Percentiles rank a stretch among this genome's conserved stretches.
phyloP scores from a whole-genome alignment of 2,797 vertebrate species.

The Molossus alvarezi region DNA sequence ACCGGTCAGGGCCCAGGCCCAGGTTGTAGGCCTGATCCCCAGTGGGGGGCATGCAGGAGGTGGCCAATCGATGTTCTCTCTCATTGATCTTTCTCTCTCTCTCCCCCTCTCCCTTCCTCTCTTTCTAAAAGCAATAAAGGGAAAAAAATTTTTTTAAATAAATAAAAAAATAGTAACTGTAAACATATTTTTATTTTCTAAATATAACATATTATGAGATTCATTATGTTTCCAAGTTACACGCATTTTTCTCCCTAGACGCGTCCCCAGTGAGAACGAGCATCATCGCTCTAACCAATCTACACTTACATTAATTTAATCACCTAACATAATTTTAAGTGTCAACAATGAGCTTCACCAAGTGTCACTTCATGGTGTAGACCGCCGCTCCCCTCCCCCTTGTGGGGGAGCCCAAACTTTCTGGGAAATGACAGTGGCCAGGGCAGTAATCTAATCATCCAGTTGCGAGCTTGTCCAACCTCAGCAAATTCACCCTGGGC shows the following conservation, averaged over 20 bases:
- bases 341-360: not conserved
- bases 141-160: no score
- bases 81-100: no score
- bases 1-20: no score
- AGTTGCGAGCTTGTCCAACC: not conserved
- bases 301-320: not conserved
- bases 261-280: not conserved
- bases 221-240: not conserved
- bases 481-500: not conserved
- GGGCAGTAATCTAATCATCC: not conserved
- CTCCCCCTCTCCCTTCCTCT: no score
- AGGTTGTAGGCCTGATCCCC: no score
- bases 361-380: not conserved
- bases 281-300: not conserved
- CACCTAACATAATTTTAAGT: not conserved
- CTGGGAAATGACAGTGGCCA: not conserved
- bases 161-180: not conserved
- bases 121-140: no score
- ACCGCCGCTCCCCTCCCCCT: not conserved
- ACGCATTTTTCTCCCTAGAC: not conserved
- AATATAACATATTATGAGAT: not conserved
- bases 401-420: not conserved
- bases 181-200: constrained; percentile 6
- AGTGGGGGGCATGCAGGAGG: no score
- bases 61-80: no score